These are phyloP conservation scores for Eulithis testata DNA, from an alignment of 2,888 invertebrate species.

Conservation along the genomic window DNA sequence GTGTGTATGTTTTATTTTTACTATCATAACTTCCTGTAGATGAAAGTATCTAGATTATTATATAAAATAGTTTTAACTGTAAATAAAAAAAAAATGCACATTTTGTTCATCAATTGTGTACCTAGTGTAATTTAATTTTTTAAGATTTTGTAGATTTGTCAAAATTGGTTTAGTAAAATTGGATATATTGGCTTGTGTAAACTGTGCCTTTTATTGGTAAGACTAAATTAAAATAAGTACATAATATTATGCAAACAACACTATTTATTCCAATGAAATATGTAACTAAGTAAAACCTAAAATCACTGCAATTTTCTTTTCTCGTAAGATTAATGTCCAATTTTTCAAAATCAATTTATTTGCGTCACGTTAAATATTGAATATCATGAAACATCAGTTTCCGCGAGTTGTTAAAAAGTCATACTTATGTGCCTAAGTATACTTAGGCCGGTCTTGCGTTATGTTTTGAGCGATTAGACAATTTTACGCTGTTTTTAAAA, in stretches of 20 bases:
- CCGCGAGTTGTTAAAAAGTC: too few relatives aligned
- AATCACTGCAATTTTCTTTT: neutral
- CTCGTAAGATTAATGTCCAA: conserved; percentile 13
- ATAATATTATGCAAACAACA: neutral
- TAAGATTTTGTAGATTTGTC: neutral
- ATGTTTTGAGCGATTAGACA: conserved; percentile 6
- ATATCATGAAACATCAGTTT: neutral
- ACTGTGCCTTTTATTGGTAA: conserved; percentile 30
- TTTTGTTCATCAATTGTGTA: neutral
- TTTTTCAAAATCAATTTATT: conserved; percentile 17
- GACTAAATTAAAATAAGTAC: conserved; percentile 13
- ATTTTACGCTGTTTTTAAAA: conserved; percentile 11
- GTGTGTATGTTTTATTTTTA: neutral
- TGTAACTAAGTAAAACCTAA: neutral
- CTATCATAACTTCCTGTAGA: neutral
- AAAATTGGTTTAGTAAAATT: conserved; percentile 23
- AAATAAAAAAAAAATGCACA: conserved; percentile 21
- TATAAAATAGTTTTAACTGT: conserved; percentile 1
- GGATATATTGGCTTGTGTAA: conserved; percentile 15
- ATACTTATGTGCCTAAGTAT: too few relatives aligned
- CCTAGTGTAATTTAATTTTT: neutral
- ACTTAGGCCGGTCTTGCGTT: too few relatives aligned
- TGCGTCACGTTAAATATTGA: conserved; percentile 6
- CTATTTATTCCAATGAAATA: neutral
- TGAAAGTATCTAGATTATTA: conserved; percentile 4